Evolutionary conservation across 2,113 vertebrate species (phyloP), one percentile per base, ranked within the genome.

Genomic region (Mesoclemmys tuberculata): DNA sequence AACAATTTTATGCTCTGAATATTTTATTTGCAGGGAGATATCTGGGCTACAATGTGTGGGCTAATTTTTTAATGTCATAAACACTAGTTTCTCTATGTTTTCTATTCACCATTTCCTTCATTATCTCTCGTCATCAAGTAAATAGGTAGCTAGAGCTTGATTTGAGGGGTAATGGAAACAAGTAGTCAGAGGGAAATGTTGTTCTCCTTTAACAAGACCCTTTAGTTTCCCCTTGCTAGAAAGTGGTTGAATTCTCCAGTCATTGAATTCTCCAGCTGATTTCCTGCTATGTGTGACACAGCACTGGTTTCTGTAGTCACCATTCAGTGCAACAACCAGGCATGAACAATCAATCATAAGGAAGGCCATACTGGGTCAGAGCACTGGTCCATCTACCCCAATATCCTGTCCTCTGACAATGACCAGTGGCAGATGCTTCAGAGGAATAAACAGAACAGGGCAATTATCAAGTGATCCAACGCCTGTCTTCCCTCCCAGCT

Each of bases 11-110:
- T 83, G 95, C 93, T 96, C 89, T 68, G 93, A 80, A 41, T 88
- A 5, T 27, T 55, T 38, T 92, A 90, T 87, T 97, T 86, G 75
- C 78, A 92, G 90, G 89, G 79, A 92, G 84, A 83, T 21, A 14
- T 38, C 80, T 90, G 74, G 58, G 83, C 68, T 94, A 74, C 54
- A 75, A 44, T 51, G 38, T 51, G 38, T 0, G 6, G 54, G 84
- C 87, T 94, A 82, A 96, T 95, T 85, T 96, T 93, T 93, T 79
- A 92, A 87, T 58, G 46, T 89, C 93, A 94, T 85, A 92, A 83
- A 74, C 83, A 56, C 74, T 77, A 44, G 6, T 46, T 77, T 46
- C 41, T 41, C 91, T 93, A 87, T 94, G 91, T 93, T 96, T 97
- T 86, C 79, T 68, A 11, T 35, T 89, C 80, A 68, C 49, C 8